Percentiles rank a stretch among this genome's conserved stretches.
Conservation (phyloP, 2,113 vertebrate genomes). For the Lasiurus cinereus region DNA sequence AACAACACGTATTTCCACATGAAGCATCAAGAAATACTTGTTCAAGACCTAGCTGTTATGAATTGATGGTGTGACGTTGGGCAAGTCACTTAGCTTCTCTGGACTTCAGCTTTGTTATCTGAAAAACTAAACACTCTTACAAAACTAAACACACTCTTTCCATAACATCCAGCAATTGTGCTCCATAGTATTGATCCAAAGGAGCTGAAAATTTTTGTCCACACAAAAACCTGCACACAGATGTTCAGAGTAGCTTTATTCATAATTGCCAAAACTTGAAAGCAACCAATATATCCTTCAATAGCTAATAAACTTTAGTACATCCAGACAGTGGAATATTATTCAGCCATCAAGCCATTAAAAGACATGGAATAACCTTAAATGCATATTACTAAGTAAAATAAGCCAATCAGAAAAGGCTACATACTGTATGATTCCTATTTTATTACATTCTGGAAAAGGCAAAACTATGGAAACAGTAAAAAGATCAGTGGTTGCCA, state of each 20-base stretch:
- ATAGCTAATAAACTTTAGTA: neutral
- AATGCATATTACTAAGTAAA: conserved; percentile 2
- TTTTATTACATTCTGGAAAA: neutral
- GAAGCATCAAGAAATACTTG: neutral
- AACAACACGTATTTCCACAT: neutral
- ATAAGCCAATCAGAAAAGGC: neutral
- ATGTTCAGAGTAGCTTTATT: neutral
- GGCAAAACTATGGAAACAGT: neutral
- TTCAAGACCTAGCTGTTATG: neutral
- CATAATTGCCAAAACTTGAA: conserved; percentile 12
- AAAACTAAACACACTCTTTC: neutral
- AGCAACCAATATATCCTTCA: neutral
- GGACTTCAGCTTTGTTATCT: neutral
- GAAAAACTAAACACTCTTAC: neutral
- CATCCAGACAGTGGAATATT: neutral
- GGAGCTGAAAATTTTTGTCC: neutral
- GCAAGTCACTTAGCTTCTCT: neutral
- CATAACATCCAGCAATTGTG: neutral
- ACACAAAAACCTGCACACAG: neutral
- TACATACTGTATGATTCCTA: neutral
- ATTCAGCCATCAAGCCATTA: neutral
- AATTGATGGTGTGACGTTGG: conserved; percentile 6
- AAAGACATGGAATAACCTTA: neutral
- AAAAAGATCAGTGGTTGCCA: neutral
- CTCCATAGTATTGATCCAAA: neutral